These are phyloP conservation scores for Exaiptasia diaphana DNA, from an alignment of 64 coral and sea anemone species.

Conservation along the genomic window DNA sequence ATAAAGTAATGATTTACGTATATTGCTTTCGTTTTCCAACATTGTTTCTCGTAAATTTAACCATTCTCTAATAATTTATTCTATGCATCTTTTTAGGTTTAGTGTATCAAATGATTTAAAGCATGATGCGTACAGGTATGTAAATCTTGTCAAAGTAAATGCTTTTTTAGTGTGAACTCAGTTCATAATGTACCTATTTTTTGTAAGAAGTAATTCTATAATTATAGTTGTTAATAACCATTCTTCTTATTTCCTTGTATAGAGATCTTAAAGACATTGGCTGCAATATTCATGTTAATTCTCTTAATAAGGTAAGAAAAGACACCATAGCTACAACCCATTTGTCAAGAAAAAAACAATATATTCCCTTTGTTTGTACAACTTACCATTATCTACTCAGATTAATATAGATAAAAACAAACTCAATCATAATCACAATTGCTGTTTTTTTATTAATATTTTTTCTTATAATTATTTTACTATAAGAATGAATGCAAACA, in stretches of 20 bases:
- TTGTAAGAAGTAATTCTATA: too few relatives aligned
- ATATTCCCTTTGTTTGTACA: not conserved
- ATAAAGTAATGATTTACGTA: too few relatives aligned
- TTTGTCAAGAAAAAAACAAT: not conserved
- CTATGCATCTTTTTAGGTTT: constrained; percentile 75
- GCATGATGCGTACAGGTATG: constrained; percentile 84
- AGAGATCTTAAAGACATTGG: constrained; percentile 93
- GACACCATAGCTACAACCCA: not conserved
- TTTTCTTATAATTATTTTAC: not conserved
- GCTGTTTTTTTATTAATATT: not conserved
- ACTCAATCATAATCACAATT: not conserved
- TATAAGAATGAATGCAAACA: too few relatives aligned
- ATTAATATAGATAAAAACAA: not conserved
- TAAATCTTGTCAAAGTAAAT: not conserved
- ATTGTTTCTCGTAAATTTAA: too few relatives aligned
- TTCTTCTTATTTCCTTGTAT: not conserved
- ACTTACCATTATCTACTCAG: too few relatives aligned
- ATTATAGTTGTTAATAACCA: too few relatives aligned
- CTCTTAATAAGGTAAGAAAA: constrained; percentile 90
- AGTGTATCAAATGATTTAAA: constrained; percentile 99
- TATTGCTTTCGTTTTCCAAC: too few relatives aligned
- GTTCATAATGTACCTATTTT: not conserved
- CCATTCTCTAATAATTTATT: too few relatives aligned
- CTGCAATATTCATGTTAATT: constrained; percentile 50
- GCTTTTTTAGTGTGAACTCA: not conserved